Evolutionary conservation across 2,113 vertebrate species (phyloP).

Genomic region (Oceanodroma tethys): DNA sequence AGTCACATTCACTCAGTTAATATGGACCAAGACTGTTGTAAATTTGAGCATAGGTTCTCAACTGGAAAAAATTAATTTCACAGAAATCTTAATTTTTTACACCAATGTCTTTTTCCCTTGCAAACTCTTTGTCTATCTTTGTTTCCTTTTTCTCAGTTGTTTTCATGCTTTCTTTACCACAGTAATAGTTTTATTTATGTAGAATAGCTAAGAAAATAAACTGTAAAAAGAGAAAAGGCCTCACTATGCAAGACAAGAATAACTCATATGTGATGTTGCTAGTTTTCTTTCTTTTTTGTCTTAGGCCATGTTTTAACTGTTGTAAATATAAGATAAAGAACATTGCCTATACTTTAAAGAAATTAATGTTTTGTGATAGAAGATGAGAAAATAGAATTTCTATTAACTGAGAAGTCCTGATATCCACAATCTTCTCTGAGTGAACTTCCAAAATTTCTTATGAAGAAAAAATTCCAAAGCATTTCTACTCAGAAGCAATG

Average conservation of each 20-base stretch:
- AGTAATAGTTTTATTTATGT: neutral
- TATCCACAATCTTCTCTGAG: neutral
- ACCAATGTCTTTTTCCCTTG: neutral
- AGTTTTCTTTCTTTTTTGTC: neutral
- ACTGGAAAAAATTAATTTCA: neutral
- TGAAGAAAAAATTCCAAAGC: neutral
- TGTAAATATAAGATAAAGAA: neutral
- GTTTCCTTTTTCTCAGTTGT: neutral
- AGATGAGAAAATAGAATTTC: neutral
- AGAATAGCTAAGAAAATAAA: neutral
- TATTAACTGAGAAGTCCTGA: neutral
- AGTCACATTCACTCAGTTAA: neutral
- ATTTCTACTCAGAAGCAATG: neutral
- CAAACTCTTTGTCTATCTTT: neutral
- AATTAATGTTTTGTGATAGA: neutral
- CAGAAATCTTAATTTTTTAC: neutral
- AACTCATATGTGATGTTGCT: neutral
- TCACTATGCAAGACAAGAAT: neutral
- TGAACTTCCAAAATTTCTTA: neutral
- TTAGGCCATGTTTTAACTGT: neutral
- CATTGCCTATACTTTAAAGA: neutral
- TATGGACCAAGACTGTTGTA: neutral
- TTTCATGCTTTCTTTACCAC: neutral
- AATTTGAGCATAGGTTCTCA: neutral
- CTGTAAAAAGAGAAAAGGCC: neutral